Conservation (phyloP, 2,888 invertebrate species). For the Hermaeophaga mercurialis region DNA sequence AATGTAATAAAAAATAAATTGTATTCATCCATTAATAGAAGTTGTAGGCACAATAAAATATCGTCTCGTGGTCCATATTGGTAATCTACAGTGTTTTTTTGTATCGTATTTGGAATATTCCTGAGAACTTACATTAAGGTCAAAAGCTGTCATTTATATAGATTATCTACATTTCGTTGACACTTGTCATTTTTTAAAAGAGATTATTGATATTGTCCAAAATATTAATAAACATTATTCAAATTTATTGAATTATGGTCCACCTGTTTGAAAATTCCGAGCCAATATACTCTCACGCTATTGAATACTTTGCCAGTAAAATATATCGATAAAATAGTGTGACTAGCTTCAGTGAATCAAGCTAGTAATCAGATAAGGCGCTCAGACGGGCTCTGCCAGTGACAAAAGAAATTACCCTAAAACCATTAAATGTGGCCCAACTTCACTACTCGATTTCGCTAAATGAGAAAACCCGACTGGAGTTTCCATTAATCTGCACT, state of each 20-base stretch:
- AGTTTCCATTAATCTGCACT: not conserved
- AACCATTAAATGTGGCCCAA: conserved; percentile 19
- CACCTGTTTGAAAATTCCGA: too few relatives aligned
- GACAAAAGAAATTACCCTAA: conserved; percentile 24
- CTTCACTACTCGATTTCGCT: conserved; percentile 3
- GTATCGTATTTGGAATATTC: too few relatives aligned
- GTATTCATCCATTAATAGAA: conserved; percentile 4
- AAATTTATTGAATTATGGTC: too few relatives aligned
- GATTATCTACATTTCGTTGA: too few relatives aligned
- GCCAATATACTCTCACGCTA: not conserved
- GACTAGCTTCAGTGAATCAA: conserved; percentile 25
- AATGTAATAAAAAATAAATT: too few relatives aligned
- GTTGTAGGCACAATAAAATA: not conserved
- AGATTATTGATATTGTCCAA: too few relatives aligned
- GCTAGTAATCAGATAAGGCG: conserved; percentile 21
- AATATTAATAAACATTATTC: too few relatives aligned
- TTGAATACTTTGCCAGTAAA: conserved; percentile 6
- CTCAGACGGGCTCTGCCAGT: conserved; percentile 9
- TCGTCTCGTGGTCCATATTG: too few relatives aligned
- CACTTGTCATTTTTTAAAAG: too few relatives aligned
- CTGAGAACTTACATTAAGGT: too few relatives aligned
- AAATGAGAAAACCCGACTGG: not conserved
- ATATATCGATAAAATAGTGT: conserved; percentile 28
- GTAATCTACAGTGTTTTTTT: too few relatives aligned
- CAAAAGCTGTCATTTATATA: too few relatives aligned